Base-by-base conservation (phyloP, 2,888 invertebrate species). In the Arrhopalites spinosus region DNA sequence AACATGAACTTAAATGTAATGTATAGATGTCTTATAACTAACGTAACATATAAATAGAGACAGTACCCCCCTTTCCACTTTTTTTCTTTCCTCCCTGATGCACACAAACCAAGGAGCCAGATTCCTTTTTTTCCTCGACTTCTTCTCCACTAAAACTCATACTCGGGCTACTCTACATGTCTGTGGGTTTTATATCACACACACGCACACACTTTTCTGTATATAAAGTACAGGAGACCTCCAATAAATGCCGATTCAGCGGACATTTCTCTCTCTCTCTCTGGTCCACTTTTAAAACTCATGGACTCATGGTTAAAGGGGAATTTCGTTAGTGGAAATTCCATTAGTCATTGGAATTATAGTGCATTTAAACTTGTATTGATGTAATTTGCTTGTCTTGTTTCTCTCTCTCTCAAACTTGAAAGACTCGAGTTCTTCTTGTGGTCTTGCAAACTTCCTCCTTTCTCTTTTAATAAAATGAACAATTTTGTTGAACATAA, bases 201-300 rank as follows among this genome's bases (percentile, higher is more conserved):
- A 47, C 7, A 17, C n/a, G 13, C 47, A 47, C 13, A 47, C n/a
- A n/a, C n/a, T 47, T n/a, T 2, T 47, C 47, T 7, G 36, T 36
- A 11, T 36, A 59, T 23, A 25, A 25, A 59, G 59, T 7, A 25
- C 23, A 45, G 66, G 43, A 20, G 25, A 20, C 23, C n/a, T n/a
- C 66, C 43, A 71, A 71, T 71, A 71, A 71, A 59, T 61, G 59
- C 59, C 71, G 29, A 71, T 71, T 71, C 71, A 59, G 59, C 61
- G 56, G 59, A 20, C 8, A 59, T 23, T 23, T 50, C 50, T 50
- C 50, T 50, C 20, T 50, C 50, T 50, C 15, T 50, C 50, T 50
- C 50, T 23, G 23, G 53, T 20, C 53, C 53, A 53, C 20, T 20
- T 23, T 20, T n/a, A 50, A 20, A n/a, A n/a, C n/a, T n/a, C n/a